A percentile compares a stretch with the other conserved stretches of the same genome.
These are phyloP conservation scores for Phortica variegata DNA, from an alignment of 1,140 invertebrate species.

Conservation along the genomic window DNA sequence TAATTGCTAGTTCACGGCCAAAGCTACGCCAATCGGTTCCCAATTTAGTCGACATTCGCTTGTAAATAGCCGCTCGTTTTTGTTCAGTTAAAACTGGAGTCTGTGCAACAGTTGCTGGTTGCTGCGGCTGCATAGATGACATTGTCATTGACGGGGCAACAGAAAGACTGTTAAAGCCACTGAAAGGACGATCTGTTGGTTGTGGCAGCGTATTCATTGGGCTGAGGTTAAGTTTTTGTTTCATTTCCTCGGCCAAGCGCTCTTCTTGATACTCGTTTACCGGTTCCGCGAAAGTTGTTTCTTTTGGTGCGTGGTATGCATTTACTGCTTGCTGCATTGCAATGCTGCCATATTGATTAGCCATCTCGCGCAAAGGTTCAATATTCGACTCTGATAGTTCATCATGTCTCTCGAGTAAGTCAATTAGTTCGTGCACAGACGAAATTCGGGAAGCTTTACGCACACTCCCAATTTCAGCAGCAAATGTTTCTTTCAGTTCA, in stretches of 20 bases:
- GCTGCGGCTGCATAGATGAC: neutral
- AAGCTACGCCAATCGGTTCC: conserved; percentile 61
- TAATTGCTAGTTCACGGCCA: conserved; percentile 56
- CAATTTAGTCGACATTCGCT: conserved; percentile 46
- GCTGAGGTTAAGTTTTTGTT: conserved; percentile 22
- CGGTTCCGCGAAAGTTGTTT: neutral
- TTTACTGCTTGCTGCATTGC: conserved; percentile 16
- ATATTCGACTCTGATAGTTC: conserved; percentile 31
- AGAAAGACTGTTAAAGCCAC: too few relatives aligned
- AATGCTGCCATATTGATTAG: conserved; percentile 1
- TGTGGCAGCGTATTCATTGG: neutral
- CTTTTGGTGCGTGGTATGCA: conserved; percentile 13
- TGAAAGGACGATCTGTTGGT: neutral
- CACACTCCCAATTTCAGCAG: conserved; percentile 25
- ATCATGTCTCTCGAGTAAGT: conserved; percentile 36
- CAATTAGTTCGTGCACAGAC: conserved; percentile 28
- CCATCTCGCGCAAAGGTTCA: conserved; percentile 16
- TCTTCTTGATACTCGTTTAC: conserved; percentile 30
- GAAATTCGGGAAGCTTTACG: conserved; percentile 25
- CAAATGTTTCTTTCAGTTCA: conserved; percentile 24
- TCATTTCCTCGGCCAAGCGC: conserved; percentile 33
- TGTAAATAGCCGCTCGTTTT: conserved; percentile 38
- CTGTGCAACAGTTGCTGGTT: conserved; percentile 17
- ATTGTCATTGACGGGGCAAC: neutral
- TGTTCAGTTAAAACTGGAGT: conserved; percentile 24